Evolutionary conservation across 2,113 vertebrate genomes (phyloP).

Genomic region (Aplodontia rufa): DNA sequence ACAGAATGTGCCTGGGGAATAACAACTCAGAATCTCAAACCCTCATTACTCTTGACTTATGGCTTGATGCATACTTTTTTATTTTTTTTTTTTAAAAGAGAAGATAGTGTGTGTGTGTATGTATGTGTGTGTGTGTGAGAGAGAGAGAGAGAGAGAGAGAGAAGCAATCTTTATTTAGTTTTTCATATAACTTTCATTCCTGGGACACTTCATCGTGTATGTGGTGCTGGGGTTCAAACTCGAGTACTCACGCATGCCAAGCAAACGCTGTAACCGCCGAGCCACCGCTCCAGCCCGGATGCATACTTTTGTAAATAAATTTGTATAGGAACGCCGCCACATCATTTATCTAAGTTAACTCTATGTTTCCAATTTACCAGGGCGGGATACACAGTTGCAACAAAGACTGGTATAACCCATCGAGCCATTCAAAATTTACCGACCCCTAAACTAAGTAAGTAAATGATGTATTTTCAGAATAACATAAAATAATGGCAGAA

Average conservation of each 20-base stretch:
- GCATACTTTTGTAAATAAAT: background rate
- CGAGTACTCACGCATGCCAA: too few species aligned
- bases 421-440: background rate
- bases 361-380: background rate
- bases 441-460: background rate
- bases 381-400: background rate
- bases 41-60: background rate
- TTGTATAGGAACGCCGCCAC: background rate
- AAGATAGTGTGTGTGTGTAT: too few species aligned
- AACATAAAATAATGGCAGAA: background rate
- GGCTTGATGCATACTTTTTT: background rate
- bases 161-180: too few species aligned
- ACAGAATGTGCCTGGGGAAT: background rate
- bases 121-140: too few species aligned
- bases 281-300: too few species aligned
- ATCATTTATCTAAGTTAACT: background rate
- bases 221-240: too few species aligned
- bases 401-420: background rate
- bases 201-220: too few species aligned
- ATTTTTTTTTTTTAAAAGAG: too few species aligned
- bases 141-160: too few species aligned
- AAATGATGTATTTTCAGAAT: background rate
- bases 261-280: too few species aligned
- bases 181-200: too few species aligned
- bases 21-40: background rate